A percentile compares a stretch with the other conserved stretches of the same genome.
Evolutionary conservation across 2,113 vertebrate genomes (phyloP).

Genomic region (Alethe diademata): DNA sequence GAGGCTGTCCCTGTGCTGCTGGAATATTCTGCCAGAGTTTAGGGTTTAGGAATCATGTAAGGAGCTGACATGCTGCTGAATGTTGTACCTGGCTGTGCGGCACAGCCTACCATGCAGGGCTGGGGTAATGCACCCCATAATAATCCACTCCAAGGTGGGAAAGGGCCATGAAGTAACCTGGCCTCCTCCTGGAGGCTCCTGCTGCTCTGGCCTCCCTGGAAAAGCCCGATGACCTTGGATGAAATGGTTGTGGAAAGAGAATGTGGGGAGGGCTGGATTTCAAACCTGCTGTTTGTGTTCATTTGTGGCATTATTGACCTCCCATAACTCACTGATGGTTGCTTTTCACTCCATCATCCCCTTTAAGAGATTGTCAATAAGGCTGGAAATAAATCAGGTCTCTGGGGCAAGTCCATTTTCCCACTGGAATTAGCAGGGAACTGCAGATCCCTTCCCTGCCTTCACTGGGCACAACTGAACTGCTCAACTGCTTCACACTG

Average conservation of each 20-base stretch:
- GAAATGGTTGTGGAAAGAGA: neutral
- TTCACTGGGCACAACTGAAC: neutral
- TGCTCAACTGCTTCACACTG: neutral
- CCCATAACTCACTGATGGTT: neutral
- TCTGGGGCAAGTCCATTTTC: neutral
- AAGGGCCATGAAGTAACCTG: neutral
- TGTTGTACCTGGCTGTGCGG: neutral
- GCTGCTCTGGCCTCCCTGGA: neutral
- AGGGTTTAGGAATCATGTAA: rapidly evolving
- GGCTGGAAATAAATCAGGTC: slow-evolving; percentile 9
- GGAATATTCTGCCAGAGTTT: neutral
- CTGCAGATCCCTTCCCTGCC: neutral
- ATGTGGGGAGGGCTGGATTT: neutral
- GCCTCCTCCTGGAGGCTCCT: neutral
- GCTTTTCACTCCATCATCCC: slow-evolving; percentile 31
- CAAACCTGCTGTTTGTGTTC: neutral
- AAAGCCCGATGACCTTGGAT: rapidly evolving
- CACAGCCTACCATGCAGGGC: rapidly evolving
- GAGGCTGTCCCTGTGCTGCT: neutral
- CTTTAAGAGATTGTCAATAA: slow-evolving; percentile 20
- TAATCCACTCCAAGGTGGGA: neutral
- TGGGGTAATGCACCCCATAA: neutral
- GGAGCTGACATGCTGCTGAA: neutral
- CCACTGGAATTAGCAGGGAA: neutral
- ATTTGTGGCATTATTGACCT: slow-evolving; percentile 33